Base-by-base conservation (phyloP, 2,113 vertebrate species). In the Microcebus tavaratra region DNA sequence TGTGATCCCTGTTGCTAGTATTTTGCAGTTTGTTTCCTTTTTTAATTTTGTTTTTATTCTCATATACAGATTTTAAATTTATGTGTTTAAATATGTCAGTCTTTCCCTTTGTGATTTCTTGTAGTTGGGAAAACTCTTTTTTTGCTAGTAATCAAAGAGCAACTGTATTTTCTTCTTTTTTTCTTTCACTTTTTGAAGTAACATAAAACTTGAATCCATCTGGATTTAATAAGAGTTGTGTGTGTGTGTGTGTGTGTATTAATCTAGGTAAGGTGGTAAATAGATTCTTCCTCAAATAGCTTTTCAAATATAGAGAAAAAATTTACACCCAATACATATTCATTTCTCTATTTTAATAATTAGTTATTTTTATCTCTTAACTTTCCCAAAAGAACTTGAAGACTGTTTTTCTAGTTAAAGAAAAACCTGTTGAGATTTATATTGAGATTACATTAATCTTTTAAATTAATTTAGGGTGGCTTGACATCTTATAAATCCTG, bases 401-500 rank as follows among this genome's bases (percentile, higher is more conserved):
- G 3, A 17, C 14, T 63, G 1, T 79, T 90, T 55, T 78, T 82
- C 83, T 55, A 80, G 13, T 80, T 91, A 21, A 53, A 84, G 88
- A 72, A 73, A 25, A 57, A 42, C 15, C 21, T 57, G 2, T 36
- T 70, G 42, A 88, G 17, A 34, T 83, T 94, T 92, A 92, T 42
- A 80, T 50, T 92, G 45, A 79, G 39, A 73, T 85, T 76, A 55
- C 42, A 61, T 84, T 86, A n/a, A 86, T 75, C 34, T 90, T 95
- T 92, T 67, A 90, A 73, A 31, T 90, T 90, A 48, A 53, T 55
- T 85, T 79, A 88, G 75, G 36, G 75, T 72, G 48, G 31, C n/a
- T 63, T 75, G 42, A 73, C 5, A 42, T 18, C 15, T 72, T 96
- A 59, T 70, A 88, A 78, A 82, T 63, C 57, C 70, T 89, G 34